Base-by-base conservation (phyloP, 2,888 invertebrate species). In the Lasioglossum leucozonium region DNA sequence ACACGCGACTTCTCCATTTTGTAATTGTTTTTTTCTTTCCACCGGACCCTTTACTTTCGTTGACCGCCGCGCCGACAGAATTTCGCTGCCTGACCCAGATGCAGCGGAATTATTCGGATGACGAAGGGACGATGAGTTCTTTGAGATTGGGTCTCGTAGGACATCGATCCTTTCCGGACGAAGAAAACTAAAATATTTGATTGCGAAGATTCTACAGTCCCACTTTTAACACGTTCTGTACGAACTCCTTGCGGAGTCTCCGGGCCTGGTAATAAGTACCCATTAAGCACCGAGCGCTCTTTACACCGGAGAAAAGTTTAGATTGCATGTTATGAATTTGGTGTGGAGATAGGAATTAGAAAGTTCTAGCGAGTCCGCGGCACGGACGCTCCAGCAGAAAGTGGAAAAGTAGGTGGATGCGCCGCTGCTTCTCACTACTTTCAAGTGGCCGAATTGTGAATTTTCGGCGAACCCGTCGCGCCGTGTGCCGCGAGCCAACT, bases 1-100 rank as follows among this genome's bases (percentile, higher is more conserved):
- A 78, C 75, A 55, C 74, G 77, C 55, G 71, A 78, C 75, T 79
- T 75, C 34, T 47, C 75, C 69, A 65, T 74, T 62, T 55, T 42
- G 74, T 55, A 11, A 72, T 78, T 62, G 42, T 44, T 44, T 65
- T 73, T 67, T 65, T 18, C 3, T 73, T 67, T 65, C 30, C 3
- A 5, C 8, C 18, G 6, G 34, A 30, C 30, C 62, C 18, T 62
- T 62, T 62, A 30, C 62, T 62, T 62, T 34, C 30, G 30, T 30
- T 62, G 62, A 18, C 30, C 30, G 55, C 6, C 30, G 18, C 30
- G 55, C 6, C 30, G 18, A 62, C 4, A 18, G 8, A 62, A 8
- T 62, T 62, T 34, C 6, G 62, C 16, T 62, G 8, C 18, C 30
- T 62, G 30, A 62, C 30, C 62, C 30, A 30, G 16, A 62, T 62